phyloP scores from a whole-genome alignment of 1,140 invertebrate species.

The Daktulosphaira vitifoliae region DNA sequence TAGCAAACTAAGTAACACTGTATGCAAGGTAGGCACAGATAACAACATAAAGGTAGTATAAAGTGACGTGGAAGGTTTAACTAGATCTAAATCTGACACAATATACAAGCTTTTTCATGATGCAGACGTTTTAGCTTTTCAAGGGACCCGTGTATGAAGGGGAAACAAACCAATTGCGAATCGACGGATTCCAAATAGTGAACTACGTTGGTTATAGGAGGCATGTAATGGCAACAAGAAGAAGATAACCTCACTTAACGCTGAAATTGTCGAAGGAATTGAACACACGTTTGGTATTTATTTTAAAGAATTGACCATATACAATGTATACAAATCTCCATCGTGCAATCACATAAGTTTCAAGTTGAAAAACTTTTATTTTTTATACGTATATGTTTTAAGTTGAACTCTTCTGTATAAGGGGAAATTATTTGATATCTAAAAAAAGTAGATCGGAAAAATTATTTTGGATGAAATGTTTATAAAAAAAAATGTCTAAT shows the following conservation, averaged over 20 bases:
- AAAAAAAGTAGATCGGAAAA: no score
- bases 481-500: no score
- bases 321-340: not conserved
- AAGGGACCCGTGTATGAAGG: slow-evolving; percentile 10
- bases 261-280: not conserved
- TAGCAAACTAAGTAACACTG: not conserved
- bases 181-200: not conserved
- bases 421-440: no score
- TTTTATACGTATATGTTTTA: no score
- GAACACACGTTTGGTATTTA: not conserved
- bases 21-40: not conserved
- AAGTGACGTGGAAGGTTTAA: slow-evolving; percentile 4
- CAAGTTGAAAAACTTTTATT: no score
- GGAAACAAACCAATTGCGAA: not conserved
- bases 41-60: slow-evolving; percentile 13
- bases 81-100: slow-evolving; percentile 5
- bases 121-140: not conserved
- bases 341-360: no score
- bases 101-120: not conserved
- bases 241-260: not conserved
- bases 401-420: no score
- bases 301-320: not conserved
- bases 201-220: slow-evolving; percentile 1
- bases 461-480: no score
- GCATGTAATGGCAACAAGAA: not conserved